Evolutionary conservation across 1,140 invertebrate species (phyloP).

Genomic region (Heliothis virescens): DNA sequence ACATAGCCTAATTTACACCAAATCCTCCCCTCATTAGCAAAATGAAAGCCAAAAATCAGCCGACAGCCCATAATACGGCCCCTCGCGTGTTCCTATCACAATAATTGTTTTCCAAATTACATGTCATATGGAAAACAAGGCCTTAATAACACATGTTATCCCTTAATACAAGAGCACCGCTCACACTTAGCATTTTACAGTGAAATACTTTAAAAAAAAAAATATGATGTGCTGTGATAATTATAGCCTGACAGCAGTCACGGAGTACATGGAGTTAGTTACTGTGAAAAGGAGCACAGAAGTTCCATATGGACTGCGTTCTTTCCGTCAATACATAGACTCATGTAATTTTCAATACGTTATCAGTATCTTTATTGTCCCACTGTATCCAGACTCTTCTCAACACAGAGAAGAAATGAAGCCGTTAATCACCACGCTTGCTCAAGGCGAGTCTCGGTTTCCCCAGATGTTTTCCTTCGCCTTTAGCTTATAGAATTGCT

Average conservation of each 20-base stretch:
- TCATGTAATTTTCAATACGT: too few species aligned
- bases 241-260: slow-evolving; percentile 23
- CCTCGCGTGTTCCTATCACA: slow-evolving; percentile 19
- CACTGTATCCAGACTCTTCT: too few species aligned
- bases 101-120: slow-evolving; percentile 13
- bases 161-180: slow-evolving; percentile 6
- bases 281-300: neutral
- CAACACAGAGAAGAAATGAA: too few species aligned
- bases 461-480: too few species aligned
- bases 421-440: too few species aligned
- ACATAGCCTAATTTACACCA: neutral
- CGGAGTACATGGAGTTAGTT: neutral
- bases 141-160: slow-evolving; percentile 32
- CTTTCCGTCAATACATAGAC: neutral
- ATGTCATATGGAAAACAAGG: slow-evolving; percentile 1
- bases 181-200: slow-evolving; percentile 27
- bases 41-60: neutral
- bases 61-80: neutral
- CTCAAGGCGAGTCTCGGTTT: too few species aligned
- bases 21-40: neutral
- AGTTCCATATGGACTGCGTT: neutral
- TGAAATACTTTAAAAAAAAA: slow-evolving; percentile 36
- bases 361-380: too few species aligned
- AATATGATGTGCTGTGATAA: slow-evolving; percentile 38
- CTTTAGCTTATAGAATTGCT: too few species aligned